Conservation (phyloP, 2,888 invertebrate genomes). For the Apomyelois bistriatella region DNA sequence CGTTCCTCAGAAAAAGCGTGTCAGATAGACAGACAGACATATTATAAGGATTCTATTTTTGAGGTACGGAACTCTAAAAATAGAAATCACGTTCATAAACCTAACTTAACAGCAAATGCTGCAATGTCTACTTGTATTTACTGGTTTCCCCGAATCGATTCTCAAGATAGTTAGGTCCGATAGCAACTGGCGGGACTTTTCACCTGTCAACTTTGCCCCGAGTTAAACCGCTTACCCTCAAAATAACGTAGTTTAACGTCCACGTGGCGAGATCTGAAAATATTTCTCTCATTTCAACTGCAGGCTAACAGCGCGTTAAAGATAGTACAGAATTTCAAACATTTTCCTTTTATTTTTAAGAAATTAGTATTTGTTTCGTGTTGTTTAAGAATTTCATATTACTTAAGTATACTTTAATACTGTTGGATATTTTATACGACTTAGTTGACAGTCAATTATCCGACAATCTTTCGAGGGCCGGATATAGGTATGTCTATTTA, state of each 20-base stretch:
- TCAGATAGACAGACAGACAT: too few relatives aligned
- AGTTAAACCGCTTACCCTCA: conserved; percentile 54
- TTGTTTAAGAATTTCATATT: too few relatives aligned
- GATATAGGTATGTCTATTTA: too few relatives aligned
- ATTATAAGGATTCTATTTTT: too few relatives aligned
- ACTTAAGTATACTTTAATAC: too few relatives aligned
- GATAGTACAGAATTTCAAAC: background rate
- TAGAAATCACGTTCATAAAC: background rate
- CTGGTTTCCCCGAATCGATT: background rate
- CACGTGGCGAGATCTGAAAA: conserved; percentile 37
- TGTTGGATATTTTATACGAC: too few relatives aligned
- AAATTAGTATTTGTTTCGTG: too few relatives aligned
- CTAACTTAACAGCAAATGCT: background rate
- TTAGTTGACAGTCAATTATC: too few relatives aligned
- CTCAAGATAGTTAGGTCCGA: conserved; percentile 7
- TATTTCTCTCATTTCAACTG: conserved; percentile 34
- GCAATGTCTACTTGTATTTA: background rate
- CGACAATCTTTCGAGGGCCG: too few relatives aligned
- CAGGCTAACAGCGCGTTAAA: conserved; percentile 26
- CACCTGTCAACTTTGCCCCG: conserved; percentile 52
- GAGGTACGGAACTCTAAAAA: background rate
- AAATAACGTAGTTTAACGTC: conserved; percentile 49
- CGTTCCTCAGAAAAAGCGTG: too few relatives aligned
- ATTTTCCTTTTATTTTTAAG: too few relatives aligned
- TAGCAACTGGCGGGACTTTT: conserved; percentile 32